Evolutionary conservation across 2,888 invertebrate genomes (phyloP).

Genomic region (Rotaria macrura): DNA sequence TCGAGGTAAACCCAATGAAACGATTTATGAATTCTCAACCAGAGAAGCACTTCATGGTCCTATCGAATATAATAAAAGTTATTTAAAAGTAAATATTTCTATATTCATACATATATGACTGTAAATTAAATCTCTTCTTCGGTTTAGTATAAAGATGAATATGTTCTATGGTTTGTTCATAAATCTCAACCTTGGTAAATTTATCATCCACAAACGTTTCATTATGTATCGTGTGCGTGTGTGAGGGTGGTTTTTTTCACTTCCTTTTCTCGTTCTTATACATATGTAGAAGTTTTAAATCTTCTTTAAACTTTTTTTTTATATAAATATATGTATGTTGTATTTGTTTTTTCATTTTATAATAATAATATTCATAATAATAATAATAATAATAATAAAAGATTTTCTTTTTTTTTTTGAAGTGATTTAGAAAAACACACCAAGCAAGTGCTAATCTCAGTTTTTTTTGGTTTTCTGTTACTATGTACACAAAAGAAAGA

Average conservation of each 20-base stretch:
- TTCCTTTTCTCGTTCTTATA: not conserved
- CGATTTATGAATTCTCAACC: conserved; percentile 18
- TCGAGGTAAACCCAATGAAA: conserved; percentile 25
- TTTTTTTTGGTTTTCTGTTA: not conserved
- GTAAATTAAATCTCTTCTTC: not conserved
- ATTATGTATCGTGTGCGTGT: not conserved
- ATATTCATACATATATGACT: not conserved
- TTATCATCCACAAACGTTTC: not conserved
- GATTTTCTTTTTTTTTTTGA: not conserved
- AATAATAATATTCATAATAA: not conserved
- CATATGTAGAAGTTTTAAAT: conserved; percentile 3
- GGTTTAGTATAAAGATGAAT: not conserved
- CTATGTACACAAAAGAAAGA: not conserved
- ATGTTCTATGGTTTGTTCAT: conserved; percentile 18
- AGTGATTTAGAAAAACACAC: not conserved
- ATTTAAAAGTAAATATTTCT: conserved; percentile 21
- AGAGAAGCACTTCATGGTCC: conserved; percentile 26
- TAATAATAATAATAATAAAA: not conserved
- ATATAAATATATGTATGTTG: conserved; percentile 20
- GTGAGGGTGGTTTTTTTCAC: not conserved
- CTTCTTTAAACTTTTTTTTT: conserved; percentile 8
- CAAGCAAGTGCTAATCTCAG: not conserved
- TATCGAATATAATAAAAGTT: conserved; percentile 28
- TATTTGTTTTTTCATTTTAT: conserved; percentile 13
- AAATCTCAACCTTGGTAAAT: conserved; percentile 5